Percentiles rank a stretch among this genome's conserved stretches.
These are phyloP conservation scores for Valencia hispanica DNA, from an alignment of 2,797 vertebrate genomes.

Conservation along the genomic window DNA sequence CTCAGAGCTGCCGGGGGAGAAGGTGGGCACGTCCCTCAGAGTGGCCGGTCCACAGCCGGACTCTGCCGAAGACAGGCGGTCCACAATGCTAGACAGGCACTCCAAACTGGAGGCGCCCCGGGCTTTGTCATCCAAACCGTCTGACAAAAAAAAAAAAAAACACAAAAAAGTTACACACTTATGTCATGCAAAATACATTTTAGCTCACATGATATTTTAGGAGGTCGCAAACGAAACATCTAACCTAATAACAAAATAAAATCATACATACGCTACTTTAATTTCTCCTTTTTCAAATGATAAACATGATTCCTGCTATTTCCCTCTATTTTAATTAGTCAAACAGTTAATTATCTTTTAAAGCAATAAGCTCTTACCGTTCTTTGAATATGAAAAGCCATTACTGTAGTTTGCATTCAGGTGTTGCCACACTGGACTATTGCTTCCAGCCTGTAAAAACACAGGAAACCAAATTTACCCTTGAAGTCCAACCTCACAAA, in stretches of 20 bases:
- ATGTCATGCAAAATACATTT: neutral
- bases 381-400: conserved; percentile 83
- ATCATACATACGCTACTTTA: neutral
- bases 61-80: conserved; percentile 88
- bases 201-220: neutral
- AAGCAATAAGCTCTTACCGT: conserved; percentile 77
- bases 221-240: neutral
- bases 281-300: too few relatives aligned
- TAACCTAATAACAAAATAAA: neutral
- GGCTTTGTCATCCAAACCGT: conserved; percentile 74
- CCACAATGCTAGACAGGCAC: conserved; percentile 97
- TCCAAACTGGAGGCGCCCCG: conserved; percentile 90
- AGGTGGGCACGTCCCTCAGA: conserved; percentile 76
- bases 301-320: neutral
- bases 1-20: conserved; percentile 83
- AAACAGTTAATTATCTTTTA: neutral
- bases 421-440: conserved; percentile 91
- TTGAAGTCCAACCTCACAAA: conserved; percentile 17
- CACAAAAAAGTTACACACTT: neutral
- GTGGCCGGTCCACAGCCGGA: conserved; percentile 73
- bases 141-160: conserved; percentile 59
- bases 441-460: conserved; percentile 86
- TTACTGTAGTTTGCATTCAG: conserved; percentile 86
- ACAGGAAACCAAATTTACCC: conserved; percentile 47
- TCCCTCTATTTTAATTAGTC: neutral